Conservation (phyloP, 2,888 invertebrate species). For the Tridacna gigas region DNA sequence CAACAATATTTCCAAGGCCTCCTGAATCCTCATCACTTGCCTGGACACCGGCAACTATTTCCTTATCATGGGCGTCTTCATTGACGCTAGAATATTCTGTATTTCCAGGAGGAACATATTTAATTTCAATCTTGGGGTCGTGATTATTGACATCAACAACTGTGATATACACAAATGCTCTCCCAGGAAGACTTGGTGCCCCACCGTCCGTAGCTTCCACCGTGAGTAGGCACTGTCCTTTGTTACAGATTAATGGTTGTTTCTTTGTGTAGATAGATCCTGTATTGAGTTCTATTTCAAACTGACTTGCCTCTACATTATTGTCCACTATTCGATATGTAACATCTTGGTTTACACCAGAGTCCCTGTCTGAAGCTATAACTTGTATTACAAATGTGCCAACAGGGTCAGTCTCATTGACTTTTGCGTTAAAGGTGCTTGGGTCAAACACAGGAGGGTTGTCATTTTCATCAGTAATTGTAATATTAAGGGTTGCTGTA, state of each 20-base stretch:
- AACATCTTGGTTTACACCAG: conserved; percentile 93
- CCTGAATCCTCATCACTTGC: conserved; percentile 97
- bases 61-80: conserved; percentile 95
- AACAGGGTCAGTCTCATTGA: conserved; percentile 97
- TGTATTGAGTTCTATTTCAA: conserved; percentile 95
- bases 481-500: conserved; percentile 81
- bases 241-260: conserved; percentile 69
- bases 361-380: conserved; percentile 96
- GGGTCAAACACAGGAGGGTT: conserved; percentile 96
- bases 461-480: conserved; percentile 96
- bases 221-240: conserved; percentile 94
- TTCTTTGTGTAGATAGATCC: conserved; percentile 92
- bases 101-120: conserved; percentile 57
- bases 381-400: conserved; percentile 95
- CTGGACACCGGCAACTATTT: conserved; percentile 96
- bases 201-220: conserved; percentile 97
- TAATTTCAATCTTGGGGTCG: conserved; percentile 86
- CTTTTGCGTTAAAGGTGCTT: conserved; percentile 95
- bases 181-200: conserved; percentile 93
- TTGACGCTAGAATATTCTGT: conserved; percentile 95
- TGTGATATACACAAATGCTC: conserved; percentile 80
- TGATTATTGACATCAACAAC: conserved; percentile 83
- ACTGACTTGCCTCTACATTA: conserved; percentile 90
- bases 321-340: conserved; percentile 94
- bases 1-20: conserved; percentile 91